A percentile compares a stretch with the other conserved stretches of the same genome.
Evolutionary conservation across 2,797 vertebrate genomes (phyloP).

Genomic region (Gymnopithys bicolor): DNA sequence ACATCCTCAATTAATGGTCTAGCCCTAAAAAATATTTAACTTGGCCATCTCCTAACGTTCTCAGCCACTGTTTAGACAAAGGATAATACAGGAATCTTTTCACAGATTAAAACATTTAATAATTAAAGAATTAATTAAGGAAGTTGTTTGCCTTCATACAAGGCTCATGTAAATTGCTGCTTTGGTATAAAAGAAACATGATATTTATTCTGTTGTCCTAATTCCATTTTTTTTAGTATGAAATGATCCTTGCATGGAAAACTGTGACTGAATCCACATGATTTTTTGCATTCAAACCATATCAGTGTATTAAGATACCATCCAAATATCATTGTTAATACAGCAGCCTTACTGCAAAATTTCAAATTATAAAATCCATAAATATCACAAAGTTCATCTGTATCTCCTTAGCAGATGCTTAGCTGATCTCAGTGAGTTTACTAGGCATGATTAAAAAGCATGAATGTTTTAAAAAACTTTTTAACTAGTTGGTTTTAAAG

Average conservation of each 20-base stretch:
- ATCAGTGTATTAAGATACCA: not conserved
- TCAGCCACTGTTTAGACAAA: slow-evolving; percentile 16
- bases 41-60: not conserved
- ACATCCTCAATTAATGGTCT: slow-evolving; percentile 51
- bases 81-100: slow-evolving; percentile 15
- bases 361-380: not conserved
- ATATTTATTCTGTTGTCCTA: not conserved
- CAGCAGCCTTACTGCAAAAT: not conserved
- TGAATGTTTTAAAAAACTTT: not conserved
- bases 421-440: not conserved
- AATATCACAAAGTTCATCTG: not conserved
- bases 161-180: not conserved
- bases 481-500: not conserved
- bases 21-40: slow-evolving; percentile 58
- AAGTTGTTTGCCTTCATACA: not conserved
- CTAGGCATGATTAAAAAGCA: not conserved
- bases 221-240: not conserved
- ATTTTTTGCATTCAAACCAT: not conserved
- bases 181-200: not conserved
- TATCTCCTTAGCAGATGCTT: not conserved
- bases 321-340: not conserved
- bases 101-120: not conserved
- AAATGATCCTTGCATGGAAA: not conserved
- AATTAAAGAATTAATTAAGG: not conserved
- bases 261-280: not conserved